phyloP scores from a whole-genome alignment of 2,888 invertebrate species.

The Euplexia lucipara region DNA sequence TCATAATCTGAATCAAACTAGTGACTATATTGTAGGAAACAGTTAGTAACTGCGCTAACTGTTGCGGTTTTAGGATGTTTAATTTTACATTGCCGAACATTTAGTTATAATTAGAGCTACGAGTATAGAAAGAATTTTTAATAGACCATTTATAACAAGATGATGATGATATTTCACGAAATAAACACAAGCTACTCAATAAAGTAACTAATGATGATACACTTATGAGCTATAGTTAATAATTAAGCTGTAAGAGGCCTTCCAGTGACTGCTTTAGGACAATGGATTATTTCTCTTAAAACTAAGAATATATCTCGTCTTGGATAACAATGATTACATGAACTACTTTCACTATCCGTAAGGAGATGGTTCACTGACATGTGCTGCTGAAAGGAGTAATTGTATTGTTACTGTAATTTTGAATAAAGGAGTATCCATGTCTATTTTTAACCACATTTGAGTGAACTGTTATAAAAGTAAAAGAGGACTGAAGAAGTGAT shows the following conservation, averaged over 20 bases:
- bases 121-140: too few species aligned
- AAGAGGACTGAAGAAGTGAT: too few species aligned
- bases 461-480: neutral
- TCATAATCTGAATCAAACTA: too few species aligned
- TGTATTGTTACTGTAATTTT: too few species aligned
- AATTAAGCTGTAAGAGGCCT: neutral
- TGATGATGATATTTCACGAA: neutral
- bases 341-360: constrained; percentile 46
- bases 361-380: constrained; percentile 12
- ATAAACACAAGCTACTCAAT: neutral
- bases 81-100: too few species aligned
- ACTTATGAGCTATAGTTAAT: neutral
- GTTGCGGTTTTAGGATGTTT: too few species aligned
- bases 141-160: too few species aligned
- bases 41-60: too few species aligned
- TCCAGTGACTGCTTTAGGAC: neutral
- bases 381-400: neutral
- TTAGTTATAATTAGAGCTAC: too few species aligned
- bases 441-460: neutral
- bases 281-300: constrained; percentile 3
- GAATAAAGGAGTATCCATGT: too few species aligned
- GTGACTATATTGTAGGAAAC: too few species aligned
- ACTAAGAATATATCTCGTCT: constrained; percentile 16
- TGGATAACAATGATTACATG: constrained; percentile 25
- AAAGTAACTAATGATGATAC: neutral